Base-by-base conservation (phyloP, 2,113 vertebrate genomes). In the Malaclemys terrapin region DNA sequence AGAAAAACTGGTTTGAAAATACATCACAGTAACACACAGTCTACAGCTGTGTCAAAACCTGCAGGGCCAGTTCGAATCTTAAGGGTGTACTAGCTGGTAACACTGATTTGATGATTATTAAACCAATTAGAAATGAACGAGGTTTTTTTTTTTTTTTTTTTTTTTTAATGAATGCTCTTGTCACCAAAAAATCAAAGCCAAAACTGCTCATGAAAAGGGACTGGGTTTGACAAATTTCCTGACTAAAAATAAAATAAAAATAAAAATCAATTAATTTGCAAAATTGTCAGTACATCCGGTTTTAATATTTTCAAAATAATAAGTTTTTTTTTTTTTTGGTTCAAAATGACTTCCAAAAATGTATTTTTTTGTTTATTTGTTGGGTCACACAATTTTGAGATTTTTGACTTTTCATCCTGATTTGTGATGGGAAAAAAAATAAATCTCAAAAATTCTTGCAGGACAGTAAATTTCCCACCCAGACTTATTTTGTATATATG, bases 1-100 rank as follows among this genome's bases (percentile, higher is more conserved):
- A 94, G 96, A 97, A 97, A 97, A 97, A 97, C 97, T 96, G 96
- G 96, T 97, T 97, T 96, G 90, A 86, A 94, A 96, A 93, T 65
- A 86, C 62, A 84, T 78, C 93, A 89, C 27, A 94, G 92, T 79
- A 87, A 92, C 83, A 75, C 69, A 47, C 27, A 80, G 89, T 94
- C 50, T 80, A 49, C 84, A 91, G 87, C 53, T 92, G 65, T 25
- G 87, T 69, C 83, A 94, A 97, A 97, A 97, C 96, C 94, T 69
- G 96, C 4, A 91, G 92, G 97, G 95, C 95, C 95, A 92, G 96
- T 97, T 97, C 94, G 82, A 87, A 84, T 45, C 88, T 54, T 79
- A n/a, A 95, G 83, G 95, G 91, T 81, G 91, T 95, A 94, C 93
- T 94, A 59, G 85, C 87, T 95, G 95, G 85, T 97, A 92, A 96